Evolutionary conservation across 2,888 invertebrate species (phyloP).

Genomic region (Drosophila bunnanda): DNA sequence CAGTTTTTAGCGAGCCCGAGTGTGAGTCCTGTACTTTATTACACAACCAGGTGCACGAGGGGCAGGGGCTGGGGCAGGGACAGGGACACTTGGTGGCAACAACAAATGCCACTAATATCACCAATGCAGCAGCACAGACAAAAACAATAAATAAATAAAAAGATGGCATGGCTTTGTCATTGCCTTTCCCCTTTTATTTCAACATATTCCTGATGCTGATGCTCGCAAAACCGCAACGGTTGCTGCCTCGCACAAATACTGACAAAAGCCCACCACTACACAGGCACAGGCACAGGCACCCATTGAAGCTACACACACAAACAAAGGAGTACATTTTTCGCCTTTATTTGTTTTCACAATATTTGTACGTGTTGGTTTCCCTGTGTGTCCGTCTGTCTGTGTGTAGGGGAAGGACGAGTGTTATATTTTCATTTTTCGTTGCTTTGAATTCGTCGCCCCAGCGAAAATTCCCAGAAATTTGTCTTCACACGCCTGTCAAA

Average conservation of each 20-base stretch:
- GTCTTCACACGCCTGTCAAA: conserved; percentile 79
- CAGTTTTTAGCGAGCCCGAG: conserved; percentile 29
- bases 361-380: conserved; percentile 46
- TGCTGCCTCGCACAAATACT: conserved; percentile 17
- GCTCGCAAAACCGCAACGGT: conserved; percentile 72
- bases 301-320: conserved; percentile 62
- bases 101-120: conserved; percentile 70
- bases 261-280: conserved; percentile 2
- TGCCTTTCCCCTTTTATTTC: conserved; percentile 26
- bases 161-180: conserved; percentile 67
- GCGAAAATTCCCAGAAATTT: conserved; percentile 72
- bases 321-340: conserved; percentile 56
- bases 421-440: conserved; percentile 46
- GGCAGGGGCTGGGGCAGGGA: conserved; percentile 28
- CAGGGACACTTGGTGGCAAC: conserved; percentile 20
- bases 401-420: conserved; percentile 13
- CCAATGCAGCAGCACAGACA: conserved; percentile 77
- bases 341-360: conserved; percentile 75
- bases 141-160: conserved; percentile 79
- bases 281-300: conserved; percentile 48
- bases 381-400: conserved; percentile 38
- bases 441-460: conserved; percentile 49
- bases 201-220: conserved; percentile 47
- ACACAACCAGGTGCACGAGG: conserved; percentile 39
- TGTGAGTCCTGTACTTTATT: conserved; percentile 70